phyloP scores from a whole-genome alignment of 1,140 invertebrate species.

The Bemisia tabaci region DNA sequence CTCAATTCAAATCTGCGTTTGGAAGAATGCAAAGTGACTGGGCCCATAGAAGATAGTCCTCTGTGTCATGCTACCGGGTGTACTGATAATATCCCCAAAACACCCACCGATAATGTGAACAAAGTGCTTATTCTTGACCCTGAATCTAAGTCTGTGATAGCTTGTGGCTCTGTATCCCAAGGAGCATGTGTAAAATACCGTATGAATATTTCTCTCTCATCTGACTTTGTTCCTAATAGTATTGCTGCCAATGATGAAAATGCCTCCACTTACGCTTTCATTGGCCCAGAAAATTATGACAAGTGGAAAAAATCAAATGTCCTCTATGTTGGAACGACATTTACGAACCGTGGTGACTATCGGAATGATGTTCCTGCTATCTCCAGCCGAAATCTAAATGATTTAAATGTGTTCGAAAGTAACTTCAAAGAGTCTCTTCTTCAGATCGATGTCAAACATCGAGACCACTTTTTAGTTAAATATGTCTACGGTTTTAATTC shows the following conservation, averaged over 20 bases:
- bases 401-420: constrained; percentile 62
- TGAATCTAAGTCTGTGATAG: constrained; percentile 61
- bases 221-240: constrained; percentile 58
- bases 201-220: constrained; percentile 61
- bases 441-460: constrained; percentile 85
- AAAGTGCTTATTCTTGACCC: constrained; percentile 83
- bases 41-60: constrained; percentile 68
- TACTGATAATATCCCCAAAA: constrained; percentile 35
- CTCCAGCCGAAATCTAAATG: constrained; percentile 65
- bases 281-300: constrained; percentile 73
- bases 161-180: constrained; percentile 75
- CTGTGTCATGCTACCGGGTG: constrained; percentile 77
- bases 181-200: constrained; percentile 78
- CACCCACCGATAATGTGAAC: constrained; percentile 70
- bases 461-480: constrained; percentile 85
- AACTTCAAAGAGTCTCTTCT: constrained; percentile 77
- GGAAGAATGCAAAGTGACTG: constrained; percentile 35
- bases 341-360: constrained; percentile 81
- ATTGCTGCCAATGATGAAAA: constrained; percentile 83
- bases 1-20: constrained; percentile 34
- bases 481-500: constrained; percentile 94
- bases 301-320: constrained; percentile 63
- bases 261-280: constrained; percentile 86
- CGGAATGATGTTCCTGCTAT: constrained; percentile 89
- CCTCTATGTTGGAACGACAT: constrained; percentile 87